A percentile compares a stretch with the other conserved stretches of the same genome.
These are phyloP conservation scores for Tachyglossus aculeatus DNA, from an alignment of 2,797 vertebrate genomes.

Conservation along the genomic window DNA sequence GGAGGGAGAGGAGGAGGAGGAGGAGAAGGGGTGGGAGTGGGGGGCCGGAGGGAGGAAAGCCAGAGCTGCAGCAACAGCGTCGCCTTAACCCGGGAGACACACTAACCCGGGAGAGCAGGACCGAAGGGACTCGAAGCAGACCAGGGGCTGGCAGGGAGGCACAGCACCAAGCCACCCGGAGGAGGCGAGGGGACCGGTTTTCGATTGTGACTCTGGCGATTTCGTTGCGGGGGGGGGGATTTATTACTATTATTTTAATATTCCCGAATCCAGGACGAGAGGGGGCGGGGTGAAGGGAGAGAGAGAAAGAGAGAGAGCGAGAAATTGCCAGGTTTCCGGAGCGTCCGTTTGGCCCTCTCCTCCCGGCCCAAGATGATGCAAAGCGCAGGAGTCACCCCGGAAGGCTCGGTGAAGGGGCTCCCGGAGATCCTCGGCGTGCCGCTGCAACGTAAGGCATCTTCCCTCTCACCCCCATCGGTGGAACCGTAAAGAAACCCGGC, in stretches of 20 bases:
- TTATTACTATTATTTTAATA: constrained; percentile 57
- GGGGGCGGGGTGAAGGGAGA: constrained; percentile 13
- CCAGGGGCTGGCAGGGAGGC: constrained; percentile 28
- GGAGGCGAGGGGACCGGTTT: constrained; percentile 30
- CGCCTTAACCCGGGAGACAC: constrained; percentile 62
- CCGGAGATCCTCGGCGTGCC: constrained; percentile 96
- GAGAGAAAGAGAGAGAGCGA: constrained; percentile 45
- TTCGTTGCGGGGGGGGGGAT: constrained; percentile 15
- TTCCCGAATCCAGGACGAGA: constrained; percentile 69
- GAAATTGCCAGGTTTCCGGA: no score
- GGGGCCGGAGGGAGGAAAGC: constrained; percentile 48
- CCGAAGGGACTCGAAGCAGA: constrained; percentile 55
- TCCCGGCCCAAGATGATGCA: constrained; percentile 86
- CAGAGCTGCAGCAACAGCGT: constrained; percentile 68
- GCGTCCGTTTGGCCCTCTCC: no score
- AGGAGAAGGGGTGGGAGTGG: constrained; percentile 41
- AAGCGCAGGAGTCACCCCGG: constrained; percentile 90
- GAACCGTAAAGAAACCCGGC: constrained; percentile 59
- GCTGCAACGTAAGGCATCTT: constrained; percentile 93
- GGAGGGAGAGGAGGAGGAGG: constrained; percentile 48
- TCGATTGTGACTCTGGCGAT: constrained; percentile 41
- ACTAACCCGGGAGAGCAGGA: constrained; percentile 63
- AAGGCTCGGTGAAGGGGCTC: constrained; percentile 94
- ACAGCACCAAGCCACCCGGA: constrained; percentile 39
- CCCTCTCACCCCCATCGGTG: constrained; percentile 64